phyloP scores from a whole-genome alignment of 2,113 vertebrate species.

The Corvus cornix region DNA sequence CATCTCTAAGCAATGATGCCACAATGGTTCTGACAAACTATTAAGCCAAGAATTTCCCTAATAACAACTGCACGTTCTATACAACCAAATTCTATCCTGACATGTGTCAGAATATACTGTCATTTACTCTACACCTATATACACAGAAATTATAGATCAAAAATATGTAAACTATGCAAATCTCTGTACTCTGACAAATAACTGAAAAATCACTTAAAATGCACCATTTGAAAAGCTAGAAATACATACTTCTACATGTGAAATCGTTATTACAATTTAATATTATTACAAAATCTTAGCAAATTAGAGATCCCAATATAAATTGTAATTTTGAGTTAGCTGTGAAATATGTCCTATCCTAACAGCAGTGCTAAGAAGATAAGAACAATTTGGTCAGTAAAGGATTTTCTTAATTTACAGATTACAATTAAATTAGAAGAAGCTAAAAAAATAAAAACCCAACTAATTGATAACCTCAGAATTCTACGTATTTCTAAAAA shows the following conservation, averaged over 20 bases:
- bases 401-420: background rate
- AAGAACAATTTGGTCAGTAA: background rate
- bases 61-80: background rate
- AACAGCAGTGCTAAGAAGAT: background rate
- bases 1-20: background rate
- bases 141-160: background rate
- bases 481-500: background rate
- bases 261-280: background rate
- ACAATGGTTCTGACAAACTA: background rate
- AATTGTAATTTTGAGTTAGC: background rate
- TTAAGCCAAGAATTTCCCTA: background rate
- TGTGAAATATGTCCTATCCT: background rate
- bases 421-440: background rate
- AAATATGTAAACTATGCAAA: background rate
- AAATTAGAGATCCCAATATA: background rate
- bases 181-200: background rate
- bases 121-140: background rate
- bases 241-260: background rate
- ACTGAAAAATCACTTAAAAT: background rate
- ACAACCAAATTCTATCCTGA: background rate
- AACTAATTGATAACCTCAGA: background rate
- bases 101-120: background rate
- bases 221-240: background rate
- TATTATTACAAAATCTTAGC: background rate
- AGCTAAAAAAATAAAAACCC: background rate